Conservation (phyloP, 2,888 invertebrate species). For the Drosophila niveifrons region DNA sequence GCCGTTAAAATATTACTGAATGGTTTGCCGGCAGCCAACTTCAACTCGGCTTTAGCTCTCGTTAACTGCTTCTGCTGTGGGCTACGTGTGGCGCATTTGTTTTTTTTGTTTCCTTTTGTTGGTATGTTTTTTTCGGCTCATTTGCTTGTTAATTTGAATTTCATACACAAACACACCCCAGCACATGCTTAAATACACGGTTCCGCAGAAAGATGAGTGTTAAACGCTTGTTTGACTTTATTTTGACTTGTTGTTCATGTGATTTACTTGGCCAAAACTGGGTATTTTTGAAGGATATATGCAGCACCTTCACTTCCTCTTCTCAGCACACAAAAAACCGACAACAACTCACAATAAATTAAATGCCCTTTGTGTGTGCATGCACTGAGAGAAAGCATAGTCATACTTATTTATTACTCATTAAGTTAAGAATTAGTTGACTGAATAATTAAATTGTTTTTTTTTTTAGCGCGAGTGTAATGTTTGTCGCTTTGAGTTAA, state of each 20-base stretch:
- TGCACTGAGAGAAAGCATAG: slow-evolving; percentile 43
- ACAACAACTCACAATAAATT: slow-evolving; percentile 26
- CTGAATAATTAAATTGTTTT: neutral
- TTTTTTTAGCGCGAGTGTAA: slow-evolving; percentile 8
- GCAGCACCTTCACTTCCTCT: slow-evolving; percentile 31
- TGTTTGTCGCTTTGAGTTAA: slow-evolving; percentile 8
- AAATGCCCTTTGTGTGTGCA: slow-evolving; percentile 9
- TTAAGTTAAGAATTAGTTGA: neutral
- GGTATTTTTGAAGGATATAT: slow-evolving; percentile 19
- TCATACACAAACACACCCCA: slow-evolving; percentile 53
- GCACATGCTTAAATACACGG: neutral
- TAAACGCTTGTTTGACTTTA: slow-evolving; percentile 10
- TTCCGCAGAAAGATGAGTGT: neutral
- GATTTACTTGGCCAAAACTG: slow-evolving; percentile 11
- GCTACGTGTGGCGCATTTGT: slow-evolving; percentile 72
- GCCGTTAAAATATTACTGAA: slow-evolving; percentile 73
- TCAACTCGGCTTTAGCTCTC: slow-evolving; percentile 16
- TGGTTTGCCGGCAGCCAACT: slow-evolving; percentile 47
- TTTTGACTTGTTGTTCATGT: slow-evolving; percentile 7
- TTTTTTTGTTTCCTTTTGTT: slow-evolving; percentile 23
- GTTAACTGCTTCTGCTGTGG: slow-evolving; percentile 45
- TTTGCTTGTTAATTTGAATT: slow-evolving; percentile 77
- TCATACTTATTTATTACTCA: neutral
- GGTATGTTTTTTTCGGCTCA: slow-evolving; percentile 36
- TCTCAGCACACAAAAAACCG: neutral